phyloP scores from a whole-genome alignment of 2,888 invertebrate genomes.

The Pecten maximus region DNA sequence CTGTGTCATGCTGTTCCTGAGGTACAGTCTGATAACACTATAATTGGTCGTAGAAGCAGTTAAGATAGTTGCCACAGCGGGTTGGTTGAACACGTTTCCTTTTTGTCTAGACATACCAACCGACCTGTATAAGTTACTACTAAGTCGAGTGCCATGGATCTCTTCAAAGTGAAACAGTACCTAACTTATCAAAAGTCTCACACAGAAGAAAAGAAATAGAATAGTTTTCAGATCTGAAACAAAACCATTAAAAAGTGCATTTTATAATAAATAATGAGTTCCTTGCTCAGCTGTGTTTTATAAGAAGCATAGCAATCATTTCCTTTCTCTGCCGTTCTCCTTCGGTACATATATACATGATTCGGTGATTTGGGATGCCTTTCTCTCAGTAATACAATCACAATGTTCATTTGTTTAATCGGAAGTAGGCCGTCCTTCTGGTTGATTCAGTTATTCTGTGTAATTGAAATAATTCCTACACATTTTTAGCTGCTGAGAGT shows the following conservation, averaged over 20 bases:
- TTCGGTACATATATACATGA: background rate
- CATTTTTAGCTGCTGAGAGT: background rate
- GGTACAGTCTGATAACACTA: background rate
- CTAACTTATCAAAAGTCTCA: background rate
- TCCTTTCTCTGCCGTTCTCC: background rate
- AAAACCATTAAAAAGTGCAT: background rate
- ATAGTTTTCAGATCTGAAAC: background rate
- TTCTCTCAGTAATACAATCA: background rate
- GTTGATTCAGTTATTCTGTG: background rate
- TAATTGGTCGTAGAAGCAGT: background rate
- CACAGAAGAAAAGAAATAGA: background rate
- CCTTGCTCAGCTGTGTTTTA: background rate
- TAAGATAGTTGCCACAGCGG: slow-evolving; percentile 16
- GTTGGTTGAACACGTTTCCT: background rate
- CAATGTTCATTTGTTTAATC: slow-evolving; percentile 13
- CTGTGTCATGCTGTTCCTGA: background rate
- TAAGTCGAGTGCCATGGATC: background rate
- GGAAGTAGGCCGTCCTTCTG: background rate
- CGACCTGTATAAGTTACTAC: background rate
- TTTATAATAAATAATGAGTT: background rate
- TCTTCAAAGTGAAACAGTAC: background rate
- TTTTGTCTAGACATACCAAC: background rate
- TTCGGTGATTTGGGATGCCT: background rate
- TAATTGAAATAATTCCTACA: slow-evolving; percentile 15
- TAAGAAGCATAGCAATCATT: background rate